phyloP scores from a whole-genome alignment of 2,888 invertebrate species.

The Cheilosia impressa region DNA sequence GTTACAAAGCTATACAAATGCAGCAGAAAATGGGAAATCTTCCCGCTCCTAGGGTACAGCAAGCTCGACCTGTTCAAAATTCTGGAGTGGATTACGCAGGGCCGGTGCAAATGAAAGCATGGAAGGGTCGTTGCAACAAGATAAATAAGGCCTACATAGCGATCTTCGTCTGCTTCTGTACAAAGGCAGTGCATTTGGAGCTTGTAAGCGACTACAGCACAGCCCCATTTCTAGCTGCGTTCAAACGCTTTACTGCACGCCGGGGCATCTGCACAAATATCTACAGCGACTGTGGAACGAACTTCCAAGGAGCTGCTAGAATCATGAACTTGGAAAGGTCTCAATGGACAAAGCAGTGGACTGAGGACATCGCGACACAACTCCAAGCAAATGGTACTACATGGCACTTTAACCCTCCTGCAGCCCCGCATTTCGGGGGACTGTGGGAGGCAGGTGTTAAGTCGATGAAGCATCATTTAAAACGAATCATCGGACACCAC shows the following conservation, averaged over 20 bases:
- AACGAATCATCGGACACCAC: slow-evolving; percentile 6
- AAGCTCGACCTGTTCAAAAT: too few species aligned
- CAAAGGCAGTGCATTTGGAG: slow-evolving; percentile 5
- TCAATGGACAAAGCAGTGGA: neutral
- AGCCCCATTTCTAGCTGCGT: too few species aligned
- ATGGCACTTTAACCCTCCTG: neutral
- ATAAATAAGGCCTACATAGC: neutral
- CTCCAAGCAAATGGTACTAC: neutral
- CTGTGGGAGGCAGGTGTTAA: too few species aligned
- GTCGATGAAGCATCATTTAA: neutral
- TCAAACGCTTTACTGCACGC: neutral
- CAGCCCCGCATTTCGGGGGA: neutral
- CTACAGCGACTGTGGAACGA: too few species aligned
- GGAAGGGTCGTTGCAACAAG: too few species aligned
- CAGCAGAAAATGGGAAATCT: too few species aligned
- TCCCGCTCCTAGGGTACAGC: too few species aligned
- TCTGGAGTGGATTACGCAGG: too few species aligned
- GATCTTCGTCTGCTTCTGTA: neutral
- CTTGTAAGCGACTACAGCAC: neutral
- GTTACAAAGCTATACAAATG: too few species aligned
- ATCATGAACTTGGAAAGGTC: too few species aligned
- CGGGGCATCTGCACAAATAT: too few species aligned
- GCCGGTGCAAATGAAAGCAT: neutral
- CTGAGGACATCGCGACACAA: neutral
- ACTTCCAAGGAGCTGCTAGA: too few species aligned